phyloP scores from a whole-genome alignment of 2,113 vertebrate species.

The Alethe diademata region DNA sequence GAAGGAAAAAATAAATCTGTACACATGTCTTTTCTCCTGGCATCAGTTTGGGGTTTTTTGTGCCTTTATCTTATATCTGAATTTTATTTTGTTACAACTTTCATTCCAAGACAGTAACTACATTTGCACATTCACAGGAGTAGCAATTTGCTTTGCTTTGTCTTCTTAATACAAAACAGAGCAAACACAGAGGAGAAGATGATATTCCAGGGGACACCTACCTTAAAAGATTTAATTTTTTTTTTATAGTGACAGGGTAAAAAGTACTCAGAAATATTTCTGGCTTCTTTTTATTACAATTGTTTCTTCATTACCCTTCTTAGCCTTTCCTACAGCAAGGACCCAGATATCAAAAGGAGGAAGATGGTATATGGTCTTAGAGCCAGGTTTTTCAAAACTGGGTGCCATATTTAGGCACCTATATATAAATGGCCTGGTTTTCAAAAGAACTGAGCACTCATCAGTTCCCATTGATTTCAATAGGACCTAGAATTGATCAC shows the following conservation, averaged over 20 bases:
- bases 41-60: not conserved
- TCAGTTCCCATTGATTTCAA: slow-evolving; percentile 53
- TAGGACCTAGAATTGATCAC: slow-evolving; percentile 26
- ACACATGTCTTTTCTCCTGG: not conserved
- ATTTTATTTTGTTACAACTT: not conserved
- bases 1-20: not conserved
- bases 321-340: not conserved
- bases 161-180: not conserved
- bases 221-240: not conserved
- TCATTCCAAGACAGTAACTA: not conserved
- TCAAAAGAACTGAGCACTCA: slow-evolving; percentile 32
- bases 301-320: slow-evolving; percentile 34
- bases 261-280: not conserved
- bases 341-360: slow-evolving; percentile 34
- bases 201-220: not conserved
- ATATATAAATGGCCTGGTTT: slow-evolving; percentile 62
- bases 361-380: slow-evolving; percentile 16
- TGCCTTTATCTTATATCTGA: not conserved
- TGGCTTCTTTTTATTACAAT: not conserved
- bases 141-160: not conserved
- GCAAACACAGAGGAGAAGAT: not conserved
- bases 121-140: not conserved
- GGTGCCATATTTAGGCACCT: slow-evolving; percentile 49
- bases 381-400: slow-evolving; percentile 43
- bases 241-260: not conserved